A percentile compares a stretch with the other conserved stretches of the same genome.
These are phyloP conservation scores for Megamerina dolium DNA, from an alignment of 2,888 invertebrate species.

Conservation along the genomic window DNA sequence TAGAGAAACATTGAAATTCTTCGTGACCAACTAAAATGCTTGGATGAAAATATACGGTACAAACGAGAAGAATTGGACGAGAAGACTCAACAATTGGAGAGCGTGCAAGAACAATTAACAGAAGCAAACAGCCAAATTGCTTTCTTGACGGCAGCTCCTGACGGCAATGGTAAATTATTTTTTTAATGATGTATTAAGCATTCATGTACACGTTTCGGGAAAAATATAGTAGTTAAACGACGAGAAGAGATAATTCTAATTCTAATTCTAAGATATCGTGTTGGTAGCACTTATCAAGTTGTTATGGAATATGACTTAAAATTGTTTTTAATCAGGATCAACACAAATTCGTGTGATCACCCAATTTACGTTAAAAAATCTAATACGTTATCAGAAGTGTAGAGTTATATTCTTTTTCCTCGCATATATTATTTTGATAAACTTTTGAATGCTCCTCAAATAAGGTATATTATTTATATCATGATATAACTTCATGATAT, in stretches of 20 bases:
- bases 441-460: too few species aligned
- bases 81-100: slow-evolving; percentile 38
- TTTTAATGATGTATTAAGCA: not conserved
- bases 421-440: too few species aligned
- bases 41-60: slow-evolving; percentile 42
- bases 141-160: slow-evolving; percentile 31
- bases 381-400: too few species aligned
- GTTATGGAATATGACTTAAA: too few species aligned
- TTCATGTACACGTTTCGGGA: not conserved
- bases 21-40: slow-evolving; percentile 40
- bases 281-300: too few species aligned
- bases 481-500: too few species aligned
- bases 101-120: slow-evolving; percentile 42
- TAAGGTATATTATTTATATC: too few species aligned
- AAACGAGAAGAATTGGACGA: slow-evolving; percentile 46
- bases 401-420: too few species aligned
- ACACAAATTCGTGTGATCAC: too few species aligned
- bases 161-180: slow-evolving; percentile 35
- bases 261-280: not conserved
- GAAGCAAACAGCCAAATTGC: slow-evolving; percentile 44
- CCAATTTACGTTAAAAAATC: too few species aligned
- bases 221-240: too few species aligned
- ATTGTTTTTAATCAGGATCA: too few species aligned
- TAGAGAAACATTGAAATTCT: slow-evolving; percentile 43
- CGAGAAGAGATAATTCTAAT: not conserved